Evolutionary conservation across 2,888 invertebrate species (phyloP).

Genomic region (Gerris lacustris): DNA sequence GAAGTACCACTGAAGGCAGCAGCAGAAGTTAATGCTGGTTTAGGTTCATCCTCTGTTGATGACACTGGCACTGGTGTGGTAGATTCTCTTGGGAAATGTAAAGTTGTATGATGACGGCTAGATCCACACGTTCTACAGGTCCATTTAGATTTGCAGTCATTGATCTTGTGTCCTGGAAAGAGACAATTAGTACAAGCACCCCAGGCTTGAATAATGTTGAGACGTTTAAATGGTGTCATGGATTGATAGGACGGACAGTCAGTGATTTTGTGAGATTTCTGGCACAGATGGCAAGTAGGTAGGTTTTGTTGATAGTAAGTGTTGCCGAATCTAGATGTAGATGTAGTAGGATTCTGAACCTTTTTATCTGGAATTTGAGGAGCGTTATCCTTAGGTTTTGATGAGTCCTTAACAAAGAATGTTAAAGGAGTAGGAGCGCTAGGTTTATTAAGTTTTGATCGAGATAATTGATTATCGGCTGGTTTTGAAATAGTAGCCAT

Average conservation of each 20-base stretch:
- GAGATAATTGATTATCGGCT: background rate
- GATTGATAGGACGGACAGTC: background rate
- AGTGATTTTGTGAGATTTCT: background rate
- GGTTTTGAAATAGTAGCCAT: background rate
- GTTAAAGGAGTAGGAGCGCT: background rate
- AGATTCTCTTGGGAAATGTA: conserved; percentile 3
- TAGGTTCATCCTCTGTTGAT: background rate
- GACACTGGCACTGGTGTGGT: background rate
- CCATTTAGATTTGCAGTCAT: background rate
- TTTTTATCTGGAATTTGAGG: background rate
- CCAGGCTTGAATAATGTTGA: background rate
- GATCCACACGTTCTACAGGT: conserved; percentile 1
- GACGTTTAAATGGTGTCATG: background rate
- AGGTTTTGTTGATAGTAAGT: background rate
- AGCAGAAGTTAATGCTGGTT: background rate
- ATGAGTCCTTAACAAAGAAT: background rate
- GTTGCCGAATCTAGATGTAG: no score
- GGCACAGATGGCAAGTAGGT: conserved; percentile 4
- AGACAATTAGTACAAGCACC: conserved; percentile 12
- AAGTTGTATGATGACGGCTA: background rate
- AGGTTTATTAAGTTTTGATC: background rate
- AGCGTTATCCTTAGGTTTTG: background rate
- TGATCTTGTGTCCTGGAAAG: background rate
- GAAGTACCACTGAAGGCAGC: background rate
- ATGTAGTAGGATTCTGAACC: background rate